phyloP scores from a whole-genome alignment of 2,888 invertebrate genomes.

The Coelopa pilipes region DNA sequence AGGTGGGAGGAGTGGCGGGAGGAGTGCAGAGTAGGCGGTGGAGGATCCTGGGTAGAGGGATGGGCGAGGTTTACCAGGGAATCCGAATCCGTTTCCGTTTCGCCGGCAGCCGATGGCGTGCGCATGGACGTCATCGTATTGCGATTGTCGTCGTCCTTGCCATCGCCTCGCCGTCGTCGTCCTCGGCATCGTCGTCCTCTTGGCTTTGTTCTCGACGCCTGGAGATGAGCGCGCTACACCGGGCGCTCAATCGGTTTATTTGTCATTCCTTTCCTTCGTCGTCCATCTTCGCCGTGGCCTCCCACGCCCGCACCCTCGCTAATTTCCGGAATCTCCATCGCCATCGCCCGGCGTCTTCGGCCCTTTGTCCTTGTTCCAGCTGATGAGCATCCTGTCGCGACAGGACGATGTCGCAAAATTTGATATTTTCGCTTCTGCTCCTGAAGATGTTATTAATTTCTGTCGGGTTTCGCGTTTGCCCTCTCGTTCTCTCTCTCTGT shows the following conservation, averaged over 20 bases:
- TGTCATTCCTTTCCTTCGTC: not conserved
- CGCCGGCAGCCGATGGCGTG: too few relatives aligned
- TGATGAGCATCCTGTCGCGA: conserved; percentile 22
- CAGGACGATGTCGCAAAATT: not conserved
- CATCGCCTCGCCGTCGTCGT: too few relatives aligned
- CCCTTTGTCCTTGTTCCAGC: conserved; percentile 17
- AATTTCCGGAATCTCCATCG: too few relatives aligned
- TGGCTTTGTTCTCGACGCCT: not conserved
- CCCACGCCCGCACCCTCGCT: too few relatives aligned
- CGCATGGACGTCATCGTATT: too few relatives aligned
- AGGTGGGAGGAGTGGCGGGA: too few relatives aligned
- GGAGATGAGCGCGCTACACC: conserved; percentile 2
- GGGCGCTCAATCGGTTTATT: conserved; percentile 2
- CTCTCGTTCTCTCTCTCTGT: not conserved
- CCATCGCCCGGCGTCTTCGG: not conserved
- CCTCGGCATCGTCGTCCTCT: not conserved
- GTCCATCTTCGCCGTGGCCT: not conserved
- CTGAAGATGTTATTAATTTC: conserved; percentile 18
- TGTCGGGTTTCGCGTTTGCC: not conserved
- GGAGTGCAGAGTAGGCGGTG: too few relatives aligned
- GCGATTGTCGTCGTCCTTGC: too few relatives aligned
- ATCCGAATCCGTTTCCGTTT: too few relatives aligned
- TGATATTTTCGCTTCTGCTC: conserved; percentile 8
- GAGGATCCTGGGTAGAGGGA: too few relatives aligned
- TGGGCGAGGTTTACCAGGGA: too few relatives aligned